Percentiles rank a stretch among this genome's conserved stretches.
These are phyloP conservation scores for Andricus curvator DNA, from an alignment of 2,888 invertebrate genomes.

Conservation along the genomic window DNA sequence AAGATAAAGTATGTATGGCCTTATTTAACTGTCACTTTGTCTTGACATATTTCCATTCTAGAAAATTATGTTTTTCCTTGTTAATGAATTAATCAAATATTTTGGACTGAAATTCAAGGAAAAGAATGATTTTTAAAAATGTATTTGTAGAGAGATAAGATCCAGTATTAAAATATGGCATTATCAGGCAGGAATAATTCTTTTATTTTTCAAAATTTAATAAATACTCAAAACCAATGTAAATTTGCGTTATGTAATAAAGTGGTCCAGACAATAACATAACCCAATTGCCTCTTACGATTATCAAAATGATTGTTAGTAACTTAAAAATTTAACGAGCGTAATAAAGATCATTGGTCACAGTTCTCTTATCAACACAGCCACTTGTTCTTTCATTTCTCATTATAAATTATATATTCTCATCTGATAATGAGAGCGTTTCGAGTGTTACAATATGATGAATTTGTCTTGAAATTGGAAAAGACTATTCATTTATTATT, in stretches of 20 bases:
- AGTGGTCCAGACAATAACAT: neutral
- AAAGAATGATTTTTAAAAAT: neutral
- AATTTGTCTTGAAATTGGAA: neutral
- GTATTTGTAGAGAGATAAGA: neutral
- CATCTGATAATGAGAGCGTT: slow-evolving; percentile 15
- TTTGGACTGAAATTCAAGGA: neutral
- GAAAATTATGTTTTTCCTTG: neutral
- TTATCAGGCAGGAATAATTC: neutral
- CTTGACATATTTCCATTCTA: neutral
- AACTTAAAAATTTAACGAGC: slow-evolving; percentile 4
- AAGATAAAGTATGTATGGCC: neutral
- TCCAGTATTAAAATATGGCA: neutral
- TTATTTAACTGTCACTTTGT: neutral
- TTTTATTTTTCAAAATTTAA: neutral
- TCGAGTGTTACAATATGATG: neutral
- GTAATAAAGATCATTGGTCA: slow-evolving; percentile 35
- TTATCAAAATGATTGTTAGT: slow-evolving; percentile 21
- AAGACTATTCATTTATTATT: neutral
- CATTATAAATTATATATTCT: slow-evolving; percentile 7
- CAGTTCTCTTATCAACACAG: slow-evolving; percentile 33
- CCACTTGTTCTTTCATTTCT: slow-evolving; percentile 28
- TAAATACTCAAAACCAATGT: neutral
- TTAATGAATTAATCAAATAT: neutral
- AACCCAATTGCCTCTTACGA: neutral
- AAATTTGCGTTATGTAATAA: neutral